These are phyloP conservation scores for Strigamia maritima DNA, from an alignment of 2,888 invertebrate genomes.

Conservation along the genomic window DNA sequence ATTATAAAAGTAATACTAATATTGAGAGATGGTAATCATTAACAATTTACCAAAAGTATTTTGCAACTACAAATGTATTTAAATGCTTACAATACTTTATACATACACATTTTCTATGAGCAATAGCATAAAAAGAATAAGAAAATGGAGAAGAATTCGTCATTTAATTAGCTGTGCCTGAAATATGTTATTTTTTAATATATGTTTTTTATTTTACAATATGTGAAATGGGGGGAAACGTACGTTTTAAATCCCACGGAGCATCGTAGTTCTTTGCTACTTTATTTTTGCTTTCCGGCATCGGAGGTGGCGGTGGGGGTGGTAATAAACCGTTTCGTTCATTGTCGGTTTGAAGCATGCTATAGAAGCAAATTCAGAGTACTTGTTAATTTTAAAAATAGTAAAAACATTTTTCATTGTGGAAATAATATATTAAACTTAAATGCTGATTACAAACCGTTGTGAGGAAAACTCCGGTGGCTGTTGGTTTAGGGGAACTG, in stretches of 20 bases:
- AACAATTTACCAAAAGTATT: no score
- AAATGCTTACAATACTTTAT: no score
- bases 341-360: neutral
- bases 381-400: neutral
- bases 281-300: neutral
- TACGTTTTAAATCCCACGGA: conserved; percentile 10
- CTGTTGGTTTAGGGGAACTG: neutral
- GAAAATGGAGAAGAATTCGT: neutral
- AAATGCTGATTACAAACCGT: neutral
- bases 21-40: no score
- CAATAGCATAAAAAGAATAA: neutral
- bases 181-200: neutral
- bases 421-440: neutral
- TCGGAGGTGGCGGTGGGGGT: neutral
- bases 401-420: neutral
- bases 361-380: neutral
- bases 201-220: no score
- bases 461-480: neutral
- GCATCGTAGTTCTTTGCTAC: neutral
- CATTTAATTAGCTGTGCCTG: neutral
- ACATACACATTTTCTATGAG: no score
- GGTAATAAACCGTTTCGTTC: neutral
- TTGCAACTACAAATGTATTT: no score
- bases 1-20: no score
- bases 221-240: neutral